Evolutionary conservation across 2,113 vertebrate genomes (phyloP), one percentile per base, ranked within the genome.

Genomic region (Solea senegalensis): DNA sequence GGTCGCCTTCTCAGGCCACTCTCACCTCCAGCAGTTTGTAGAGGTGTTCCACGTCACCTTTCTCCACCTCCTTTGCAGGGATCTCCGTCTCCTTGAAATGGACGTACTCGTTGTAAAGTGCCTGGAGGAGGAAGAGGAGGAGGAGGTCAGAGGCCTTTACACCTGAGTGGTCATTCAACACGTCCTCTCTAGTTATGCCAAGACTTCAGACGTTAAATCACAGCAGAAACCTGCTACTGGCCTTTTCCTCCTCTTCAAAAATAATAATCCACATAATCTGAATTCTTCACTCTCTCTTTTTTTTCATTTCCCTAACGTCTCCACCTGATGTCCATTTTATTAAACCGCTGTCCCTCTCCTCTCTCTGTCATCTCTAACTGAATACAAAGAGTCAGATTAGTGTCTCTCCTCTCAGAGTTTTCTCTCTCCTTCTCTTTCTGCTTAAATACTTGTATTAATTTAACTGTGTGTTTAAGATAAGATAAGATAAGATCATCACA

Each of bases 61-160:
- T 99, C 74, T 99, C 97, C 63, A 88, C 81, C 90, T 98, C 96
- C 80, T 96, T 98, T 0, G 89, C 85, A 28, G 96, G 95, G 87
- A 99, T 98, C 93, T 99, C 97, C 0, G 95, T 98, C 92, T 99
- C 97, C 92, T 99, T 99, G 89, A 99, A 97, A 94, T 99, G 97
- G 93, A 99, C 93, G 87, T 99, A 99, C 72, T 99, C 95, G 76
- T 99, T 99, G 95, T 98, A 98, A 97, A 99, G 97, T 96, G 96
- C 97, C 98, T 99, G 84, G 2, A 55, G 65, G 43, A 45, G 60
- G 21, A 67, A 1, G 28, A 7, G 40, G 9, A 49, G 45, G 2
- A n/a, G 40, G 49, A 15, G 16, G 57, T 5, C 0, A 8, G 14
- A 46, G 41, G 50, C 56, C 0, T 8, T 4, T 3, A 34, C 34